Evolutionary conservation across 2,113 vertebrate genomes (phyloP), one percentile per base, ranked within the genome.

Genomic region (Talpa occidentalis): DNA sequence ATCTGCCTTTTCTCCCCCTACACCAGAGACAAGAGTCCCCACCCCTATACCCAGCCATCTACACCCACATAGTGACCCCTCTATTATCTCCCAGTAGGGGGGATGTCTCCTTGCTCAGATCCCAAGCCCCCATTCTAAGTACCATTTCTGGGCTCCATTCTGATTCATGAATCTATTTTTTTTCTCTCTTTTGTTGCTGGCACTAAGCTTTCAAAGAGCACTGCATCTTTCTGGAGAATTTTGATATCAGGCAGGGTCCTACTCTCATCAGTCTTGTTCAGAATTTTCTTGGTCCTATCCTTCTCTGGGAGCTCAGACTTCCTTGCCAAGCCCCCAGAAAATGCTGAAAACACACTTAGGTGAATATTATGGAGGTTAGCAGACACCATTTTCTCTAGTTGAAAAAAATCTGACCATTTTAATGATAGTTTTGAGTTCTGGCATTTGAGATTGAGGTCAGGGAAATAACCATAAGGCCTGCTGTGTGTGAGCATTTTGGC

Each of bases 391-490:
- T 91, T 91, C 90, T 93, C 83, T 52, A 86, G 84, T 79, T 88
- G 78, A 89, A 96, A 86, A 52, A 84, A 79, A 92, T 70, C 62
- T 81, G 93, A 66, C 35, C 42, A 10, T 69, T 79, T 80, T 94
- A 95, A 95, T 94, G 89, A 93, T 76, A 82, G 88, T 59, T 91
- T 54, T 92, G 94, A 88, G 85, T 59, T 32, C 9, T 64, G 37
- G 81, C 67, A 28, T 35, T 89, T 80, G 80, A 92, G 88, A 54
- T 10, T 91, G 96, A 88, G 91, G 95, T 93, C 88, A 92, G 85
- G 93, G 77, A 93, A 87, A 77, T 35, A 85, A 77, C 64, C 80
- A 22, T 35, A 49, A 35, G 49, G 67, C 62, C 76, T 60, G 91
- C 66, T n/a, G 62, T 77, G 32, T 37, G 47, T n/a, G 49, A 94